Percentiles rank a stretch among this genome's conserved stretches.
Evolutionary conservation across 2,888 invertebrate genomes (phyloP).

Genomic region (Mythimna ferrago): DNA sequence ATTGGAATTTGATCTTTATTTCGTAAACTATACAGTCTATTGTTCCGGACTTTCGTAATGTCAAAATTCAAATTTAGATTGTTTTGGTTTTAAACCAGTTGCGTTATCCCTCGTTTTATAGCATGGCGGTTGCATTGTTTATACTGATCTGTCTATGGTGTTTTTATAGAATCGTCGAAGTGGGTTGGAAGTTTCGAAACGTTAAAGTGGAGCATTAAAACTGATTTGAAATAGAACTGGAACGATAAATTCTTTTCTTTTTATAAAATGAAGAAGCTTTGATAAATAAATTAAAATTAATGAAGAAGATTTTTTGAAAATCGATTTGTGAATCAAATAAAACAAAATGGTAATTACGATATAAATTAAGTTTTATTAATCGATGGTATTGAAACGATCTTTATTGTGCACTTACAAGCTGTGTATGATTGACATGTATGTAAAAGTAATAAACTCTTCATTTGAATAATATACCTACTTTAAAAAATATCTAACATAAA

Average conservation of each 20-base stretch:
- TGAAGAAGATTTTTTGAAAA: slow-evolving; percentile 2
- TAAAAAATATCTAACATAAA: background rate
- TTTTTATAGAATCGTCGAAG: slow-evolving; percentile 27
- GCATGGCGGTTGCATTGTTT: slow-evolving; percentile 43
- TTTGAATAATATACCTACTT: background rate
- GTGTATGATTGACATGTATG: background rate
- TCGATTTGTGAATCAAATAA: background rate
- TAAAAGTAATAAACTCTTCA: background rate
- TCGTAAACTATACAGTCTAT: background rate
- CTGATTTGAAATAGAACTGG: slow-evolving; percentile 15
- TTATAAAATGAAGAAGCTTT: background rate
- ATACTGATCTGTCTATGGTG: slow-evolving; percentile 33
- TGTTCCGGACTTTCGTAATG: background rate
- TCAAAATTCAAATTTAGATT: slow-evolving; percentile 5
- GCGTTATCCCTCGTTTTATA: slow-evolving; percentile 36
- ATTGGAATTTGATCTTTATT: background rate
- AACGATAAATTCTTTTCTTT: slow-evolving; percentile 9
- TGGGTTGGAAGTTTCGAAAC: slow-evolving; percentile 10
- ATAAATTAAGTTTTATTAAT: background rate
- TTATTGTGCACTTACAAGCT: background rate
- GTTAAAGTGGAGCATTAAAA: slow-evolving; percentile 33
- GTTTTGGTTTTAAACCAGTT: slow-evolving; percentile 47
- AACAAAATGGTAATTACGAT: background rate
- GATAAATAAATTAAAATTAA: too few relatives aligned
- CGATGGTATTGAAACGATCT: background rate